A percentile compares a stretch with the other conserved stretches of the same genome.
Conservation (phyloP, 2,797 vertebrate genomes). For the Threskiornis aethiopicus region DNA sequence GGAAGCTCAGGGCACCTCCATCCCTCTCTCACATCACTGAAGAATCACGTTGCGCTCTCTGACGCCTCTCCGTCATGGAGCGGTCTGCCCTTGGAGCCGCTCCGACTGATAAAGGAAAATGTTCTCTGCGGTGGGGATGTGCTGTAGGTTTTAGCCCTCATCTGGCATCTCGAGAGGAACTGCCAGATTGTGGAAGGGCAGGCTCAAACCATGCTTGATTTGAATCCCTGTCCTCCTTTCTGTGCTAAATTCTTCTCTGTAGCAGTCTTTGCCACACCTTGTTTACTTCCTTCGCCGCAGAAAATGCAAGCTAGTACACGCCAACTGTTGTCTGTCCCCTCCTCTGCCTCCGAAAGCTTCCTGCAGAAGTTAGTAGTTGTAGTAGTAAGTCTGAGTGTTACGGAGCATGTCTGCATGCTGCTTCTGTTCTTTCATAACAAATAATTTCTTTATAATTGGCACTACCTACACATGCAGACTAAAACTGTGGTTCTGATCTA, state of each 20-base stretch:
- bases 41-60: neutral
- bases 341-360: neutral
- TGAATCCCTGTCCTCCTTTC: neutral
- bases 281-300: neutral
- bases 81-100: neutral
- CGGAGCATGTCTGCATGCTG: neutral
- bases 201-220: neutral
- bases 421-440: neutral
- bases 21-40: neutral
- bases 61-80: neutral
- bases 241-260: neutral
- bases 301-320: neutral
- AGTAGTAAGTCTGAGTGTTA: neutral
- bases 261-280: neutral
- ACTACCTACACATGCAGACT: neutral
- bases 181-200: neutral
- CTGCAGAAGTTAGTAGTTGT: neutral
- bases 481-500: neutral
- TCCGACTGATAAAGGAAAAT: neutral
- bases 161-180: neutral
- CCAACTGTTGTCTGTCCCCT: neutral
- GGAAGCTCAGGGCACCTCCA: neutral
- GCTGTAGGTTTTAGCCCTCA: neutral
- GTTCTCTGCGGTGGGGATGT: neutral
- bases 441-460: neutral